phyloP scores from a whole-genome alignment of 2,888 invertebrate genomes.

The Coenonympha arcania region DNA sequence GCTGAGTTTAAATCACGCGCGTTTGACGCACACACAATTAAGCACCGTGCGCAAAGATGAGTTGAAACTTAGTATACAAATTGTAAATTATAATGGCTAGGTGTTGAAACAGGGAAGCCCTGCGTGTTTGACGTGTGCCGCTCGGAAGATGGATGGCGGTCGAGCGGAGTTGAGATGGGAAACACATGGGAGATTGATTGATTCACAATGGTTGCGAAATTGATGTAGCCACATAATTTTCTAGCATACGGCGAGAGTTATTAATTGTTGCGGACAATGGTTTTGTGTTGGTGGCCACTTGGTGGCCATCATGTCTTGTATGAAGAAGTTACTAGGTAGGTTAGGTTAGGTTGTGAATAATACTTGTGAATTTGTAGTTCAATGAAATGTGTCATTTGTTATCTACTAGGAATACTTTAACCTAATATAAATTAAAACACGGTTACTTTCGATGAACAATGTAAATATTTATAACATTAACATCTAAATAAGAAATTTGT shows the following conservation, averaged over 20 bases:
- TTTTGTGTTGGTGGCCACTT: conserved; percentile 7
- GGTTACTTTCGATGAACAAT: too few species aligned
- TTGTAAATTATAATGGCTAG: conserved; percentile 35
- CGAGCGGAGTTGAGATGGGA: conserved; percentile 11
- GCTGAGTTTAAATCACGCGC: too few species aligned
- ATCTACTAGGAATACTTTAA: too few species aligned
- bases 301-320: conserved; percentile 6
- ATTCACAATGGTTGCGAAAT: conserved; percentile 17
- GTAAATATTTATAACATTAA: too few species aligned
- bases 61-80: conserved; percentile 25
- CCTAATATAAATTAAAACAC: too few species aligned
- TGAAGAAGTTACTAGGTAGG: too few species aligned
- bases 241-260: conserved; percentile 4
- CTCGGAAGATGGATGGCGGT: conserved; percentile 33
- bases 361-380: too few species aligned
- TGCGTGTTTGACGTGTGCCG: conserved; percentile 37
- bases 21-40: too few species aligned
- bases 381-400: too few species aligned
- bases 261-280: conserved; percentile 10
- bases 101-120: conserved; percentile 44
- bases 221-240: conserved; percentile 12
- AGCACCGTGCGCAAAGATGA: neutral
- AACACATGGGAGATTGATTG: conserved; percentile 22
- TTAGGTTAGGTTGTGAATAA: too few species aligned
- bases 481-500: too few species aligned